Conservation (phyloP, 2,797 vertebrate species). For the Chaenodraco wilsoni region DNA sequence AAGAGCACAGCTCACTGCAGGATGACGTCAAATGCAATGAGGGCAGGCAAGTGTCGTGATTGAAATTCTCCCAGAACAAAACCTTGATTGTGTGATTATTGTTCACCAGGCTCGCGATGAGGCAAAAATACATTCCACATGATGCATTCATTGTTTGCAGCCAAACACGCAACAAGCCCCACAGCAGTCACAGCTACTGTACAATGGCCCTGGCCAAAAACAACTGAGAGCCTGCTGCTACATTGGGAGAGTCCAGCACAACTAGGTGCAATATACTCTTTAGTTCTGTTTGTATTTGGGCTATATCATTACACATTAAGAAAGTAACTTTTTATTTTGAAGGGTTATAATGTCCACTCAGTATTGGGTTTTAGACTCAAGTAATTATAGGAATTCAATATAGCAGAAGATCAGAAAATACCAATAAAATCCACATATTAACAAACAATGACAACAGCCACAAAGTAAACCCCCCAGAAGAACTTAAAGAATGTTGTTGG, state of each 20-base stretch:
- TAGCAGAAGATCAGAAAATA: background rate
- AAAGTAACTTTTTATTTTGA: background rate
- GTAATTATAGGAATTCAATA: background rate
- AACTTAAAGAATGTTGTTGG: fast-evolving
- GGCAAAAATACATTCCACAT: conserved; percentile 79
- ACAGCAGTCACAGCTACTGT: conserved; percentile 54
- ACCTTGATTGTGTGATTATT: conserved; percentile 74
- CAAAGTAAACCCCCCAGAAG: background rate
- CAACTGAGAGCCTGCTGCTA: conserved; percentile 29
- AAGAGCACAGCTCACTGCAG: conserved; percentile 36
- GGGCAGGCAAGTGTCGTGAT: conserved; percentile 57
- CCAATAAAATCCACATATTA: background rate
- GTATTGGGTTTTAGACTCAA: background rate
- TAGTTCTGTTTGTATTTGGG: fast-evolving
- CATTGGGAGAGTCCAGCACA: conserved; percentile 13
- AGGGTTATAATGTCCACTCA: no score
- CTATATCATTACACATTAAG: background rate
- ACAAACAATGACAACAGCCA: background rate
- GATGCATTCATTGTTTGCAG: conserved; percentile 78
- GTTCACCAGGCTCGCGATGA: conserved; percentile 63
- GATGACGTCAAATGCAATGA: conserved; percentile 57
- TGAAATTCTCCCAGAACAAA: conserved; percentile 78
- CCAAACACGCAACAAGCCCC: conserved; percentile 63
- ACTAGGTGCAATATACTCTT: background rate
- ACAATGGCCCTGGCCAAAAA: conserved; percentile 39